These are phyloP conservation scores for Clarias fuscus DNA, from an alignment of 2,797 vertebrate genomes.

Conservation along the genomic window DNA sequence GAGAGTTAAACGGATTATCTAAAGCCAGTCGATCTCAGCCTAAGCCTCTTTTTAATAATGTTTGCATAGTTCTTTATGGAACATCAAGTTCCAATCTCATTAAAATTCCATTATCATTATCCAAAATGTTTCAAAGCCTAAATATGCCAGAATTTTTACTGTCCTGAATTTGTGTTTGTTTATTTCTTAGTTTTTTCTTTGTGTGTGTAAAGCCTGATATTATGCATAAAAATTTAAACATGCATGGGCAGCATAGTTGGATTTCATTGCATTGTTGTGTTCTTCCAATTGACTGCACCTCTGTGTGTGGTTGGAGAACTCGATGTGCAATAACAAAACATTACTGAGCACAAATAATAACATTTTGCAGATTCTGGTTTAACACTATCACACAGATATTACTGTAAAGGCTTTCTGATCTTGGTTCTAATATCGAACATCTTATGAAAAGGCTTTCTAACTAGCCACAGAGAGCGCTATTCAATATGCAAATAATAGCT, in stretches of 20 bases:
- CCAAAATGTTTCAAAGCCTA: not conserved
- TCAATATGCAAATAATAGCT: not conserved
- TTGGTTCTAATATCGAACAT: not conserved
- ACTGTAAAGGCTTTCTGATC: not conserved
- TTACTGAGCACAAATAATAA: not conserved
- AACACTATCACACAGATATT: not conserved
- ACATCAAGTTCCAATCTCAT: not conserved
- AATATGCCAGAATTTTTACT: not conserved
- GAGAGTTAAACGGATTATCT: not conserved
- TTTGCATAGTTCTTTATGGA: not conserved
- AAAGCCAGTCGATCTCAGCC: too few relatives aligned
- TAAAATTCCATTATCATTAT: not conserved
- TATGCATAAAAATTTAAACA: not conserved
- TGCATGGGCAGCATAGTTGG: not conserved
- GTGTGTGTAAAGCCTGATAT: not conserved
- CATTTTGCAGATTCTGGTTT: not conserved
- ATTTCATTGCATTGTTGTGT: not conserved
- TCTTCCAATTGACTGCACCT: not conserved
- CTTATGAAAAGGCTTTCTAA: not conserved
- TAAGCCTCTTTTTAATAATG: not conserved
- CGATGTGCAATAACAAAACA: not conserved
- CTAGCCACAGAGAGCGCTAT: not conserved
- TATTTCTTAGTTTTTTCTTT: not conserved
- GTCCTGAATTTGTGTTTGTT: too few relatives aligned
- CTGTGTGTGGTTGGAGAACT: not conserved